Evolutionary conservation across 2,797 vertebrate species (phyloP).

Genomic region (Acanthopagrus latus): DNA sequence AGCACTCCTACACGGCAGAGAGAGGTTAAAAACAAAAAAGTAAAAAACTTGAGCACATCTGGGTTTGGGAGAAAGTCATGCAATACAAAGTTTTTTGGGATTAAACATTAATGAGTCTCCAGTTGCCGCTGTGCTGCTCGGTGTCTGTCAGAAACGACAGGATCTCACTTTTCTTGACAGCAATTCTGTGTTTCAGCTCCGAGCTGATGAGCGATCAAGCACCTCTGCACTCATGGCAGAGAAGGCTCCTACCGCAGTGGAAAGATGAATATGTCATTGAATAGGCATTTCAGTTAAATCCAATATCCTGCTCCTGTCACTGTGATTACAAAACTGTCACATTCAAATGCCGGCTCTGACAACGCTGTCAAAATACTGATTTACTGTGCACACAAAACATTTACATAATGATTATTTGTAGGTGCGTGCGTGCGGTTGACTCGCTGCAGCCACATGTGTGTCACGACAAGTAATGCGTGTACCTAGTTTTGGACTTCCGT

Average conservation of each 20-base stretch:
- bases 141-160: constrained; percentile 15
- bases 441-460: not conserved
- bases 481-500: constrained; percentile 8
- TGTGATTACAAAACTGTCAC: constrained; percentile 56
- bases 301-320: constrained; percentile 48
- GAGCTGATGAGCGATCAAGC: constrained; percentile 45
- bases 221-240: constrained; percentile 23
- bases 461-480: constrained; percentile 28
- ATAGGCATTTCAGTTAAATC: constrained; percentile 57
- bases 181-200: constrained; percentile 37
- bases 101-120: constrained; percentile 22
- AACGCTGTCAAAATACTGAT: constrained; percentile 53
- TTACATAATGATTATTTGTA: constrained; percentile 23
- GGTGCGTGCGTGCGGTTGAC: not conserved
- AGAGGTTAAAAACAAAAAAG: not conserved
- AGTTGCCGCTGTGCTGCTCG: not conserved
- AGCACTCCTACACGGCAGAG: not conserved
- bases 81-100: not conserved
- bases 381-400: constrained; percentile 39
- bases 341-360: constrained; percentile 19
- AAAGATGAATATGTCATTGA: constrained; percentile 49
- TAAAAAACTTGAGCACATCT: not conserved
- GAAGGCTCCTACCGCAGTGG: not conserved
- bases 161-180: constrained; percentile 45
- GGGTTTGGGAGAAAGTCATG: constrained; percentile 1